Base-by-base conservation (phyloP, 2,113 vertebrate species). In the Chionodraco myersi region DNA sequence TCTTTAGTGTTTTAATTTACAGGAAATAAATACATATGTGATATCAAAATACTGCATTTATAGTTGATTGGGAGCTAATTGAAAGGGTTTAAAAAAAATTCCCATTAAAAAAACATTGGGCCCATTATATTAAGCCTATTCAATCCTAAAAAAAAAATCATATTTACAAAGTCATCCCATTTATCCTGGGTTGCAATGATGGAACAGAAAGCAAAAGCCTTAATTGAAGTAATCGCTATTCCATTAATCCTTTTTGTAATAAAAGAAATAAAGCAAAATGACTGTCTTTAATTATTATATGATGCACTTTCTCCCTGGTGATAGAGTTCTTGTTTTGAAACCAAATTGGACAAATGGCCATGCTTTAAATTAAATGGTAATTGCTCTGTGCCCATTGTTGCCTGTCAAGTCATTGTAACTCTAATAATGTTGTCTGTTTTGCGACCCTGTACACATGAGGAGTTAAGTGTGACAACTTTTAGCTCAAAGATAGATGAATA, bases 171-270 rank as follows among this genome's bases (percentile, higher is more conserved):
- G 49, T 76, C 36, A 41, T 30, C 9, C 13, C 26, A 34, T 36
- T 77, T 80, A 49, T 69, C 15, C 47, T 49, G 57, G 68, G 67
- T 58, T 58, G 13, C 53, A 57, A 16, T 71, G 82, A 81, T 87
- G 44, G 74, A 66, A 23, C 18, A 69, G 67, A 77, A 26, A 65
- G 62, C 48, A 68, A 59, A 66, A 18, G 63, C 26, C 34, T 72
- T 75, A 60, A 62, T 10, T 48, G n/a, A n/a, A 47, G 52, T 68
- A 57, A 64, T 54, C 16, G 3, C 44, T 71, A 78, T 82, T 67
- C 36, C 65, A 72, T 57, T 23, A 68, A 7, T 63, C 34, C 51
- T 75, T 34, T 75, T 30, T 12, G 41, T 58, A 71, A 66, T 78
- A 34, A 58, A 81, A 61, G 54, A 60, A 60, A 72, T 67, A 52